Evolutionary conservation across 2,888 invertebrate genomes (phyloP), one percentile per base, ranked within the genome.

Genomic region (Agriotes lineatus): DNA sequence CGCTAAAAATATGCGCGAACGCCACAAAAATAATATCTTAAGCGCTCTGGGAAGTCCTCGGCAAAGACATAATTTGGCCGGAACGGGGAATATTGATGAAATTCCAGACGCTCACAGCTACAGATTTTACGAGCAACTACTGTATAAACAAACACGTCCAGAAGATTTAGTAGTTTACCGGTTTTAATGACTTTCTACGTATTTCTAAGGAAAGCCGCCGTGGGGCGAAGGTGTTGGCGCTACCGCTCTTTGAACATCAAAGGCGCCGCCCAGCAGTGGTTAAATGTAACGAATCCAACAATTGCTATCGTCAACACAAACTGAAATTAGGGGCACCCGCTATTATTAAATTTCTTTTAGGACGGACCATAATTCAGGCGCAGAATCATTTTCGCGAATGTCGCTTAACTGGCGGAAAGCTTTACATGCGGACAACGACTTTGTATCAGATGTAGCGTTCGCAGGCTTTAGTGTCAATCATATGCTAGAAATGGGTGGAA

Each of bases 121-220:
- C 66, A 59, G 52, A 66, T 66, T 66, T 66, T 66, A 66, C 59
- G 60, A 66, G 57, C 37, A 66, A 44, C 59, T 59, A 59, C 66
- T 59, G 52, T 18, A 50, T 66, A 66, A 66, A 66, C 66, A 66
- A 66, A 66, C 59, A 54, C 30, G 61, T 61, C 61, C 6, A 4
- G 3, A 10, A 50, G 61, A 61, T 50, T 61, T 61, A 61, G 61
- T 61, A 50, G 61, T 50, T 61, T 61, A 61, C 50, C 20, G 7
- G 54, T 56, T 30, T 56, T 63, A 63, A 63, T 56, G 63, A 35
- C 44, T 45, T 37, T 58, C 16, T 39, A 42, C 39, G 19, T 52
- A 52, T 42, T 58, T 58, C 30, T 58, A 58, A 58, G 14, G 42
- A 42, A 37, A 42, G 57, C 57, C 57, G 57, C 18, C 57, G 25